Evolutionary conservation across 2,797 vertebrate species (phyloP).

Genomic region (Anableps anableps): DNA sequence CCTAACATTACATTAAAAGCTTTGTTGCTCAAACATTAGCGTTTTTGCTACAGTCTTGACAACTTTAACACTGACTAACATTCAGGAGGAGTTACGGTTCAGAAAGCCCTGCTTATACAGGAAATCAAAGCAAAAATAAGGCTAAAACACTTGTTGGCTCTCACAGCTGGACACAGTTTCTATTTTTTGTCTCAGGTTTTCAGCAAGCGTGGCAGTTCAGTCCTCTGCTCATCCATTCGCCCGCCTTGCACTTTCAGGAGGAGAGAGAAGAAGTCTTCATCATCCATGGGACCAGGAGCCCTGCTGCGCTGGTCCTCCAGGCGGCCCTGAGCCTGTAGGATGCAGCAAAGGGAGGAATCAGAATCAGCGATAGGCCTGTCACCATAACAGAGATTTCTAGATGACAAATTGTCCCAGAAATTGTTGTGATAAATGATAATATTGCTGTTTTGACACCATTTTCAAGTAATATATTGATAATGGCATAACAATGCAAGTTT

Average conservation of each 20-base stretch:
- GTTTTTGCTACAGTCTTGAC: slow-evolving; percentile 28
- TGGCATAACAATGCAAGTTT: too few relatives aligned
- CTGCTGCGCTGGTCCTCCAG: slow-evolving; percentile 89
- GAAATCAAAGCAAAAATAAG: slow-evolving; percentile 17
- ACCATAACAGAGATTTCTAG: too few relatives aligned
- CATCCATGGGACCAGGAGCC: slow-evolving; percentile 88
- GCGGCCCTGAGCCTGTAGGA: slow-evolving; percentile 82
- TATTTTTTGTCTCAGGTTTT: slow-evolving; percentile 65
- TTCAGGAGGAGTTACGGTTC: background rate
- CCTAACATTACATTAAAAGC: slow-evolving; percentile 33
- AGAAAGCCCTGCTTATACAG: background rate
- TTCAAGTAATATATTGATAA: too few relatives aligned
- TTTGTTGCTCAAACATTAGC: slow-evolving; percentile 40
- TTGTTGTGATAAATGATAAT: too few relatives aligned
- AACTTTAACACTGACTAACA: slow-evolving; percentile 36
- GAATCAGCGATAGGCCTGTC: too few relatives aligned
- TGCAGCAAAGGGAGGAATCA: background rate
- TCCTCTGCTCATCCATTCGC: slow-evolving; percentile 90
- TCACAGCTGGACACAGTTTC: slow-evolving; percentile 3
- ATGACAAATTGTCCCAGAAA: too few relatives aligned
- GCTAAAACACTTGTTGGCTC: slow-evolving; percentile 26
- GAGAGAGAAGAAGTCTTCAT: slow-evolving; percentile 90
- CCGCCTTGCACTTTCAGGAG: slow-evolving; percentile 88
- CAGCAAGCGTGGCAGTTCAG: slow-evolving; percentile 77
- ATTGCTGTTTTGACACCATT: too few relatives aligned